Conservation (phyloP, 1,140 invertebrate genomes). For the Parapsyche elsis region DNA sequence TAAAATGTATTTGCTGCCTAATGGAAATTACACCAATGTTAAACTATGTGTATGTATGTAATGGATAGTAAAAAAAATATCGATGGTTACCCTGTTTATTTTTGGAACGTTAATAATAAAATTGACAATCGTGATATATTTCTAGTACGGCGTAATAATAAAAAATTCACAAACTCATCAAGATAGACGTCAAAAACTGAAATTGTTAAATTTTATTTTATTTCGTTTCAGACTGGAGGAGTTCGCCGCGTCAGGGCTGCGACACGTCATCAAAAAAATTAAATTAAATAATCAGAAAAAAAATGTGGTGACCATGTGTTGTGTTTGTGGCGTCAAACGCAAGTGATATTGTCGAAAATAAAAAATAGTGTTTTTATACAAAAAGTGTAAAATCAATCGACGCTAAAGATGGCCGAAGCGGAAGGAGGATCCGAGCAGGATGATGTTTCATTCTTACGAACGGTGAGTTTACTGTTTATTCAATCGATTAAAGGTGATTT, state of each 20-base stretch:
- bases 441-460: slow-evolving; percentile 97
- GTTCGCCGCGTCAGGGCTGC: neutral
- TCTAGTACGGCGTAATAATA: too few relatives aligned
- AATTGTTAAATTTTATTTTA: neutral
- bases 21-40: too few relatives aligned
- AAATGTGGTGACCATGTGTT: slow-evolving; percentile 27
- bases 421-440: slow-evolving; percentile 96
- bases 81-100: too few relatives aligned
- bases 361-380: slow-evolving; percentile 45
- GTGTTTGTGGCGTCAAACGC: slow-evolving; percentile 36
- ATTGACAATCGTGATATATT: too few relatives aligned
- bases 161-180: too few relatives aligned
- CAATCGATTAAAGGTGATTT: neutral
- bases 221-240: neutral
- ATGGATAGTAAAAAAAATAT: too few relatives aligned
- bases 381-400: slow-evolving; percentile 38
- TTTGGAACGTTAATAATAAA: too few relatives aligned
- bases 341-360: slow-evolving; percentile 42
- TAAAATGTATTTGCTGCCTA: too few relatives aligned
- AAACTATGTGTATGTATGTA: too few relatives aligned
- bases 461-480: slow-evolving; percentile 75
- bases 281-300: slow-evolving; percentile 25
- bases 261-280: slow-evolving; percentile 15
- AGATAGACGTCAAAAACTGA: neutral
- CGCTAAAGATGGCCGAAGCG: slow-evolving; percentile 86